A percentile compares a stretch with the other conserved stretches of the same genome.
Evolutionary conservation across 1,140 invertebrate genomes (phyloP).

Genomic region (Chrysomallon squamiferum): DNA sequence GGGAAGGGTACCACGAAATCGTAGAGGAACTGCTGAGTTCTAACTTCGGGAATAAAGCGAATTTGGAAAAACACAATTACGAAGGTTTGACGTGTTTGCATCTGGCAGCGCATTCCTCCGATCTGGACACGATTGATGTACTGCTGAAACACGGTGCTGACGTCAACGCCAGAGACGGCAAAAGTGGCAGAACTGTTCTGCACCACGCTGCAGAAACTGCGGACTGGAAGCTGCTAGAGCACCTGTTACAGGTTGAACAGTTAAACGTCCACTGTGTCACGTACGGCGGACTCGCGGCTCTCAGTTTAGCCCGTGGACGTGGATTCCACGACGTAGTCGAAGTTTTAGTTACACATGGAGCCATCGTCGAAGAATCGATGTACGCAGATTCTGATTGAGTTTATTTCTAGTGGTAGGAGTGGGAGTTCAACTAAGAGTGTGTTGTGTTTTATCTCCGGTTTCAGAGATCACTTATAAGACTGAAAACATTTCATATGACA

Average conservation of each 20-base stretch:
- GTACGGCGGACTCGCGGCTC: slow-evolving; percentile 21
- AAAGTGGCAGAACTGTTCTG: slow-evolving; percentile 38
- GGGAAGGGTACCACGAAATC: slow-evolving; percentile 72
- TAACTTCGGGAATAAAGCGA: slow-evolving; percentile 61
- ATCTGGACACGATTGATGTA: slow-evolving; percentile 8
- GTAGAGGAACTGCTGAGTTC: slow-evolving; percentile 66
- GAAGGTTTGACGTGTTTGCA: slow-evolving; percentile 75
- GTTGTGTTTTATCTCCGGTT: no score
- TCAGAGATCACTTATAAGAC: no score
- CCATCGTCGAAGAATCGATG: not conserved
- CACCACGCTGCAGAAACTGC: slow-evolving; percentile 32
- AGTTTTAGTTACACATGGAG: not conserved
- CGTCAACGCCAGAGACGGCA: slow-evolving; percentile 73
- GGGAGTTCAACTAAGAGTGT: no score
- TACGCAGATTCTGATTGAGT: not conserved
- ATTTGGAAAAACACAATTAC: slow-evolving; percentile 77
- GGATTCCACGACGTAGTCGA: slow-evolving; percentile 11
- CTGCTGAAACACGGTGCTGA: slow-evolving; percentile 56
- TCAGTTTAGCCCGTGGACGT: slow-evolving; percentile 23
- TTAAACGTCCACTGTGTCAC: slow-evolving; percentile 27
- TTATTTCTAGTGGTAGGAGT: no score
- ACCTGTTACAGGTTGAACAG: slow-evolving; percentile 15
- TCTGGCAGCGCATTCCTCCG: slow-evolving; percentile 10
- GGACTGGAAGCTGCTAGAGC: slow-evolving; percentile 10
- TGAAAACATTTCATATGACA: no score